Conservation (phyloP, 2,113 vertebrate genomes). For the Bos javanicus region DNA sequence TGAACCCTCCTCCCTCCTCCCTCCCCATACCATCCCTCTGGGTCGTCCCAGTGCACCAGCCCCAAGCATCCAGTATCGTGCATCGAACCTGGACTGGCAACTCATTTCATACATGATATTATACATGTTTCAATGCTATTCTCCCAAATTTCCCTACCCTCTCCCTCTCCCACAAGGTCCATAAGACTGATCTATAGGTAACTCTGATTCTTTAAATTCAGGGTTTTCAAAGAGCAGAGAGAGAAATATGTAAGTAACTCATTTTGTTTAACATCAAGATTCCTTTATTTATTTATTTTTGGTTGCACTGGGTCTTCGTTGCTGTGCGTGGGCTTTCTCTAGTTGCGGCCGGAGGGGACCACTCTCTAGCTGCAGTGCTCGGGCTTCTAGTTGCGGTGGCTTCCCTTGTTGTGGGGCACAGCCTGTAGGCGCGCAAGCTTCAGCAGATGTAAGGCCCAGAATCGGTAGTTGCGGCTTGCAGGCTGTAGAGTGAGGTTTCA, state of each 20-base stretch:
- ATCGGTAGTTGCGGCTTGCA: not conserved
- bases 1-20: too few relatives aligned
- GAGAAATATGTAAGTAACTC: not conserved
- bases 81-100: too few relatives aligned
- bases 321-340: not conserved
- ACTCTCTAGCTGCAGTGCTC: not conserved
- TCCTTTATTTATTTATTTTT: not conserved
- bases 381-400: not conserved
- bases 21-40: too few relatives aligned
- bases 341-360: not conserved
- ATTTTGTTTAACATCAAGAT: not conserved
- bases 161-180: too few relatives aligned
- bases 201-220: slow-evolving; percentile 7
- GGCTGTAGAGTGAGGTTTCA: not conserved
- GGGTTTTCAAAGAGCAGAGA: not conserved
- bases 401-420: not conserved
- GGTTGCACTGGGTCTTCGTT: not conserved
- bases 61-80: too few relatives aligned
- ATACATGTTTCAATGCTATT: too few relatives aligned
- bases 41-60: too few relatives aligned
- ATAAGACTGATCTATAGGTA: not conserved
- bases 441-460: not conserved
- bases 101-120: too few relatives aligned
- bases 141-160: too few relatives aligned
- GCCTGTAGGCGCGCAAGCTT: not conserved